Conservation (phyloP, 2,888 invertebrate species). For the Zelleria hepariella region DNA sequence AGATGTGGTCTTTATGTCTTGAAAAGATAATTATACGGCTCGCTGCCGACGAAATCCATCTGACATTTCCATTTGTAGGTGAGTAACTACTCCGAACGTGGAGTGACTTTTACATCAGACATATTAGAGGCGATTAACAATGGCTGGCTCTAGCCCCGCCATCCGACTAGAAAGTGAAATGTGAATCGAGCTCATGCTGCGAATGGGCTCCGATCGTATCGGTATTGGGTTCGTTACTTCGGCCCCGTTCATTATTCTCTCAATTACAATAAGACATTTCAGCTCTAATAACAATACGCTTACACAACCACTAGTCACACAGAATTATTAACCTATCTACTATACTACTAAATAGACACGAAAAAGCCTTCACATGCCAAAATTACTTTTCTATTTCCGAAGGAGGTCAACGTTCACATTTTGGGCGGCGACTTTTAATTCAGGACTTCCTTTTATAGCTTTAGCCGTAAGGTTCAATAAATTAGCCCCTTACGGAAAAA, state of each 20-base stretch:
- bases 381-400: slow-evolving; percentile 22
- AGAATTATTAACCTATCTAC: not conserved
- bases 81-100: slow-evolving; percentile 25
- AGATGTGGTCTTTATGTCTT: slow-evolving; percentile 2
- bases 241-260: slow-evolving; percentile 52
- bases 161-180: slow-evolving; percentile 64
- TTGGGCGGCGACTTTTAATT: slow-evolving; percentile 48
- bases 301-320: not conserved
- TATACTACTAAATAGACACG: not conserved
- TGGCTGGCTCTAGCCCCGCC: slow-evolving; percentile 26
- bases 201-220: slow-evolving; percentile 59
- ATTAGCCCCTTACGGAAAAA: slow-evolving; percentile 63
- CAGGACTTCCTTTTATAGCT: slow-evolving; percentile 49
- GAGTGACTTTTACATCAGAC: slow-evolving; percentile 52
- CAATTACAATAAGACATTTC: slow-evolving; percentile 49
- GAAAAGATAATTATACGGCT: slow-evolving; percentile 6
- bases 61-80: slow-evolving; percentile 10
- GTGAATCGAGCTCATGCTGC: slow-evolving; percentile 49
- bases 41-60: slow-evolving; percentile 5
- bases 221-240: slow-evolving; percentile 48
- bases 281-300: slow-evolving; percentile 14
- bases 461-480: slow-evolving; percentile 59
- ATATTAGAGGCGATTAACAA: slow-evolving; percentile 56
- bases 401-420: slow-evolving; percentile 46
- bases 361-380: slow-evolving; percentile 9